Base-by-base conservation (phyloP, 2,888 invertebrate species). In the Epinotia demarniana region DNA sequence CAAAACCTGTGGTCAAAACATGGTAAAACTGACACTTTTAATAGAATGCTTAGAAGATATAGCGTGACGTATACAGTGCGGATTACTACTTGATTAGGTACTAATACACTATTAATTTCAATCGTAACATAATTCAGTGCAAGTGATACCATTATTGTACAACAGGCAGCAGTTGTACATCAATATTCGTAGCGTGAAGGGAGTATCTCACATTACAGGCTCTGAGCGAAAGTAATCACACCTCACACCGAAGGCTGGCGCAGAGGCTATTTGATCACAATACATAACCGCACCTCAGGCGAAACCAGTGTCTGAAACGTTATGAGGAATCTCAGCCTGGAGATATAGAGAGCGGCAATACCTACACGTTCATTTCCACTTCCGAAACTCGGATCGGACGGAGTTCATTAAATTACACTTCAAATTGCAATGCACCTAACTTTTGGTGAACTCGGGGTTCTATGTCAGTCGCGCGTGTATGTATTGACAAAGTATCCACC, bases 211-310 rank as follows among this genome's bases (percentile, higher is more conserved):
- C 46, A 23, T 27, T 46, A 49, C 46, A 23, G 11, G 18, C 39
- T 57, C 16, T 19, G 16, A 53, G 67, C 61, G 73, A 73, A 73
- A 67, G 73, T 60, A 61, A 73, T 64, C 33, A 23, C 5, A 66
- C 19, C 61, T 23, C 67, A 67, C 67, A 60, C 64, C 66, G 49
- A 16, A 27, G 39, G 39, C 58, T 60, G 58, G 60, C 43, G 33
- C 68, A 53, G 19, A 60, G 60, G 49, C 73, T 53, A 18, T 66
- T 66, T 16, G 49, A n/a, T 53, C n/a, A 53, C 53, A 53, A 53
- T n/a, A 9, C 39, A 1, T 33, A 33, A 49, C 16, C 49, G 4
- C 6, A 53, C 4, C 13, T 46, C 13, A 46, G 13, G 13, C 39
- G 46, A 13, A 46, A 46, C 46, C 46, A 46, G 46, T 16, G 53